Evolutionary conservation across 2,888 invertebrate species (phyloP).

Genomic region (Sialis fuliginosa): DNA sequence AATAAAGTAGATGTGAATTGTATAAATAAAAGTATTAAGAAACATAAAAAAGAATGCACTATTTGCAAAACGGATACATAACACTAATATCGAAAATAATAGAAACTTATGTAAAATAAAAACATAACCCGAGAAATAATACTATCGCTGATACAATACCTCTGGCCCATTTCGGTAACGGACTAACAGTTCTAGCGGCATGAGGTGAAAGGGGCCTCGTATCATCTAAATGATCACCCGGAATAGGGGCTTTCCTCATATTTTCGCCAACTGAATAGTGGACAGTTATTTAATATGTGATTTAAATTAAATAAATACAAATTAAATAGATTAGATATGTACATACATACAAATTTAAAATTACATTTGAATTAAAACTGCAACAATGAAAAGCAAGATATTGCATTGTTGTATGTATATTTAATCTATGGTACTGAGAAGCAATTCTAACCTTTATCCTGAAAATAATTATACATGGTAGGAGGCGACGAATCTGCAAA

Average conservation of each 20-base stretch:
- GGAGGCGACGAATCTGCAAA: slow-evolving; percentile 28
- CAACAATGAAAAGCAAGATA: not conserved
- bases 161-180: slow-evolving; percentile 39
- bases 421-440: slow-evolving; percentile 2
- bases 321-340: slow-evolving; percentile 8
- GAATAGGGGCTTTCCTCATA: slow-evolving; percentile 31
- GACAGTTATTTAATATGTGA: not conserved
- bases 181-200: slow-evolving; percentile 29
- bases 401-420: not conserved
- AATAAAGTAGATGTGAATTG: too few relatives aligned
- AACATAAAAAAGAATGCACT: too few relatives aligned
- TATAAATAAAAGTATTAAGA: too few relatives aligned
- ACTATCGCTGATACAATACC: slow-evolving; percentile 21
- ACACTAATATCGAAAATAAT: too few relatives aligned
- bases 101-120: too few relatives aligned
- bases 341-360: not conserved
- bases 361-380: not conserved
- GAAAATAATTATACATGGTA: slow-evolving; percentile 29
- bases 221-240: slow-evolving; percentile 24
- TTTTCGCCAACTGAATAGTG: slow-evolving; percentile 26
- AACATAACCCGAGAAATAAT: too few relatives aligned
- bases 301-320: not conserved
- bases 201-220: slow-evolving; percentile 24
- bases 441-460: slow-evolving; percentile 30
- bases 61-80: too few relatives aligned